Conservation (phyloP, 2,797 vertebrate genomes). For the Sebastes minor region DNA sequence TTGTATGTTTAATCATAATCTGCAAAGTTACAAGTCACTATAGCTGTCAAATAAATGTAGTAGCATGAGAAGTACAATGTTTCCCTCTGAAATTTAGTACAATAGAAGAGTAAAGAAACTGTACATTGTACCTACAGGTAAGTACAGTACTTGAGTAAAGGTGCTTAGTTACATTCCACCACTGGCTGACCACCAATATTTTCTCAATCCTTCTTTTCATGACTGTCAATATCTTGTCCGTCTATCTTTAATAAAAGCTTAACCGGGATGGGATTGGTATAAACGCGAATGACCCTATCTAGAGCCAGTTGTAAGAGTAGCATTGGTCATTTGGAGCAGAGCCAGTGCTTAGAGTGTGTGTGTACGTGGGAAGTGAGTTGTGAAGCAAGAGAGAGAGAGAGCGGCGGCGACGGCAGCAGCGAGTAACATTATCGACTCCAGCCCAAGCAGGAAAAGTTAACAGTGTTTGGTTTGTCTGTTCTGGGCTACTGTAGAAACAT, state of each 20-base stretch:
- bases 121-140: neutral
- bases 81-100: neutral
- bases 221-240: neutral
- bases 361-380: too few relatives aligned
- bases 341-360: too few relatives aligned
- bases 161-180: neutral
- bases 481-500: too few relatives aligned
- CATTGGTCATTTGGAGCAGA: too few relatives aligned
- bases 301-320: too few relatives aligned
- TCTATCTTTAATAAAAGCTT: neutral
- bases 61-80: neutral
- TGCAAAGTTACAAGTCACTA: neutral
- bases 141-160: neutral
- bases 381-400: too few relatives aligned
- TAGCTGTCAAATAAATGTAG: neutral
- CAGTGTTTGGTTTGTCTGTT: too few relatives aligned
- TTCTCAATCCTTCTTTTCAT: neutral
- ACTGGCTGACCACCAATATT: neutral
- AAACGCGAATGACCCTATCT: neutral
- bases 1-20: neutral
- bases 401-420: fast-evolving
- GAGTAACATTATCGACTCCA: too few relatives aligned
- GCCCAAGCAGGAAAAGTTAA: fast-evolving
- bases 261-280: neutral
- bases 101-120: neutral